A percentile compares a stretch with the other conserved stretches of the same genome.
Conservation (phyloP, 1,140 invertebrate genomes). For the Apis mellifera region Amel_HAv3.1 CM009935.2:7744501-7745000, state of each 20-base stretch:
- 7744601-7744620: too few species aligned
- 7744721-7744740: conserved; percentile 14
- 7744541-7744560: too few species aligned
- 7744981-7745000: conserved; percentile 48
- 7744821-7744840: conserved; percentile 8
- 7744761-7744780: conserved; percentile 10
- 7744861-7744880: neutral
- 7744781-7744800: neutral
- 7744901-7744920: neutral
- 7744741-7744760: neutral
- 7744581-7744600: too few species aligned
- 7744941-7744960: conserved; percentile 43
- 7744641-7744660: too few species aligned
- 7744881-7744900: neutral
- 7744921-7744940: neutral
- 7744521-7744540: too few species aligned
- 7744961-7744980: conserved; percentile 12
- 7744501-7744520: too few species aligned
- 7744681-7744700: neutral
- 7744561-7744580: too few species aligned
- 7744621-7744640: too few species aligned
- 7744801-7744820: neutral
- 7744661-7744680: too few species aligned
- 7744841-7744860: neutral
- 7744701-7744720: neutral